These are phyloP conservation scores for Pantherophis vulpinus DNA, from an alignment of 2,797 vertebrate genomes.

Conservation along the genomic window DNA sequence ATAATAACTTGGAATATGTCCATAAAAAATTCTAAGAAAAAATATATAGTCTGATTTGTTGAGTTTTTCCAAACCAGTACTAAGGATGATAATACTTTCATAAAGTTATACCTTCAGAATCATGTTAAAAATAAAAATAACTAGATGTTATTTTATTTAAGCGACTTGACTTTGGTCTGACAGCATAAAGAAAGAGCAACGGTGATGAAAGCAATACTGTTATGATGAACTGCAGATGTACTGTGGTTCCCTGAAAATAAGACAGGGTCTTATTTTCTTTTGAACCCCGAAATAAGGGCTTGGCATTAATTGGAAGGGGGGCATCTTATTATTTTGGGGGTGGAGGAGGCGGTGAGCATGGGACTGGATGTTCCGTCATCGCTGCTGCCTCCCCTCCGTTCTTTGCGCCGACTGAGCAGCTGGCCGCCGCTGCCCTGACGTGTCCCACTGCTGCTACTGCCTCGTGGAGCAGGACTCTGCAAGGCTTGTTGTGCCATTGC, in stretches of 20 bases:
- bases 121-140: neutral
- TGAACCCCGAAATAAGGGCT: too few species aligned
- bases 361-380: too few species aligned
- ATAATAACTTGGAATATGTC: neutral
- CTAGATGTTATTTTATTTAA: neutral
- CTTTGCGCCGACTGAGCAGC: accelerated
- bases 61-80: neutral
- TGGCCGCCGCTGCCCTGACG: too few species aligned
- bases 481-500: too few species aligned
- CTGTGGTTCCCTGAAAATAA: too few species aligned
- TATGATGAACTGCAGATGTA: neutral
- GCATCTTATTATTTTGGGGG: too few species aligned
- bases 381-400: too few species aligned
- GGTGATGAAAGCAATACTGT: neutral
- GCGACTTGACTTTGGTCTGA: neutral
- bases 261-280: too few species aligned
- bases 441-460: too few species aligned
- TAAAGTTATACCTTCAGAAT: neutral
- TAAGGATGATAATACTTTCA: neutral
- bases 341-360: too few species aligned
- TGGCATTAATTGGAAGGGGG: too few species aligned
- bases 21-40: neutral
- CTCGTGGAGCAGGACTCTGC: too few species aligned
- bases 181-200: neutral
- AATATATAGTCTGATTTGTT: neutral